These are phyloP conservation scores for Hermatobates lingyangjiaoensis DNA, from an alignment of 1,140 invertebrate genomes.

Conservation along the genomic window DNA sequence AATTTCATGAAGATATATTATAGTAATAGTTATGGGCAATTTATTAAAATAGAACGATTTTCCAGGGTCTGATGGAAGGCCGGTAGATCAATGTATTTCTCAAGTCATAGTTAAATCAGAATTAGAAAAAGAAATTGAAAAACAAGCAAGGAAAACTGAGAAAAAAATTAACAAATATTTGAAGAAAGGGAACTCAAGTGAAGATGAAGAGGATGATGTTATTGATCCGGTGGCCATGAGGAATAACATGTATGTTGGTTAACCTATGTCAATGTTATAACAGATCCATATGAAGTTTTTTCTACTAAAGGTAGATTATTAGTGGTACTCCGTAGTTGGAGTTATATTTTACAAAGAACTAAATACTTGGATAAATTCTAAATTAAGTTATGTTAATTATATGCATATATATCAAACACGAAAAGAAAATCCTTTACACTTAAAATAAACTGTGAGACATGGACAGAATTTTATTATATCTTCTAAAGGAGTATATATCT, in stretches of 20 bases:
- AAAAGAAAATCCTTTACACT: too few species aligned
- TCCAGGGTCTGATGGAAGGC: not conserved
- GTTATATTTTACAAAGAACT: too few species aligned
- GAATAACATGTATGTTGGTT: constrained; percentile 23
- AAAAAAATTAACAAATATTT: constrained; percentile 52
- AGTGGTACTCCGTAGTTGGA: too few species aligned
- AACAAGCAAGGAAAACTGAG: constrained; percentile 73
- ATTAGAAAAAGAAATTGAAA: constrained; percentile 59
- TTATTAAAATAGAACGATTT: not conserved
- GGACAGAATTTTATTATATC: too few species aligned
- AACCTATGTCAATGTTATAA: too few species aligned
- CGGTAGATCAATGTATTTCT: constrained; percentile 21
- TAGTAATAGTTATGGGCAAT: not conserved
- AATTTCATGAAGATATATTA: not conserved
- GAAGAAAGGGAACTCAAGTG: constrained; percentile 27
- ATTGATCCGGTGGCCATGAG: constrained; percentile 26
- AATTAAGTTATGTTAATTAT: too few species aligned
- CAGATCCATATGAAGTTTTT: too few species aligned
- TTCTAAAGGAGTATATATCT: too few species aligned
- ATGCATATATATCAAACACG: too few species aligned
- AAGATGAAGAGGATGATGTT: constrained; percentile 32
- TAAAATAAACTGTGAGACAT: too few species aligned
- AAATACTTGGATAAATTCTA: too few species aligned
- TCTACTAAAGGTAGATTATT: too few species aligned
- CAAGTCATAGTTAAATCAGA: constrained; percentile 69